Evolutionary conservation across 2,888 invertebrate genomes (phyloP), one percentile per base, ranked within the genome.

Genomic region (Drosophila incognita): DNA sequence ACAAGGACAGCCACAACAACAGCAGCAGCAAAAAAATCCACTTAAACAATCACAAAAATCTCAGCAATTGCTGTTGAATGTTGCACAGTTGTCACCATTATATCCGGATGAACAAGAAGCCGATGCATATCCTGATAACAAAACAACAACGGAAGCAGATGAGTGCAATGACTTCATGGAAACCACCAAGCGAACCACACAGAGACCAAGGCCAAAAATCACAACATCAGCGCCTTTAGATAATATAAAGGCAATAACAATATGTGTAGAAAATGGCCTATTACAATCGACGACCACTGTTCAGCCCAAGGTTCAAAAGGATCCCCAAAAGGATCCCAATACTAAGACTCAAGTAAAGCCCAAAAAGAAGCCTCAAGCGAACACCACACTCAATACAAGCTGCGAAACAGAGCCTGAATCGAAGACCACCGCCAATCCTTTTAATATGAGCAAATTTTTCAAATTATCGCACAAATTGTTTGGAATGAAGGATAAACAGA

Each of bases 1-100:
- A 0, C 73, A 72, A 2, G 48, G 53, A 0, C 74, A 69, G n/a
- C 54, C 46, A 7, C 40, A 46, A 1, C 65, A 69, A 5, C 64
- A 68, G 15, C 62, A 58, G n/a, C 51, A 60, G 27, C 60, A 51
- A 15, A 40, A 40, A 2, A 53, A 42, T 0, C 35, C 18, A 6
- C 40, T 2, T 7, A n/a, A 24, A 29, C 59, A 21, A 42, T 5
- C 4, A 13, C 63, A 40, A 24, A 49, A n/a, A 13, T 24, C 48
- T 11, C 48, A 40, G 15, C 33, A 27, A 33, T 18, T 29, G 11
- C 49, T 36, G 11, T 51, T 27, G 7, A 48, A 13, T 24, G 29
- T 69, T 18, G 76, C 54, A 0, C 29, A 40, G 11, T n/a, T 69
- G 21, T 7, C 51, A 2, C n/a, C 66, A 1, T 46, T 51, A 6